phyloP scores from a whole-genome alignment of 1,140 invertebrate genomes.

The Helicoverpa zea region DNA sequence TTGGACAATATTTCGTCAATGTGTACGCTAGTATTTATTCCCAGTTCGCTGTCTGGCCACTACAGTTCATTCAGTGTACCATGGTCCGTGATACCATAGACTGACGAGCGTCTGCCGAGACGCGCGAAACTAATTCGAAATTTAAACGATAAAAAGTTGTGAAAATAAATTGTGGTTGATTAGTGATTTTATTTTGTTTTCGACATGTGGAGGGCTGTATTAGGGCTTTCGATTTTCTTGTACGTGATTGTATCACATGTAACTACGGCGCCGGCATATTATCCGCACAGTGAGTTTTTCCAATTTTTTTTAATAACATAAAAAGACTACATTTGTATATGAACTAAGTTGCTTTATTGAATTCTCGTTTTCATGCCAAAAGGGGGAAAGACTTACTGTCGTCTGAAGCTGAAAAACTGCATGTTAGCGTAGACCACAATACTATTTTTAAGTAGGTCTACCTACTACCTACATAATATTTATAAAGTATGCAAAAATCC shows the following conservation, averaged over 20 bases:
- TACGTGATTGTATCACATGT: slow-evolving; percentile 50
- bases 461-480: too few species aligned
- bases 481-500: too few species aligned
- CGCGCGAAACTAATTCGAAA: slow-evolving; percentile 30
- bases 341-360: too few species aligned
- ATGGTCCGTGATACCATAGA: slow-evolving; percentile 51
- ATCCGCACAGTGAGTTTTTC: slow-evolving; percentile 52
- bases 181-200: background rate
- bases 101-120: slow-evolving; percentile 16
- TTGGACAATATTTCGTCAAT: slow-evolving; percentile 38
- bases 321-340: too few species aligned
- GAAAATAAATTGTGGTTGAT: background rate
- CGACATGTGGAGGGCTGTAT: slow-evolving; percentile 53
- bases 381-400: too few species aligned
- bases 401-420: too few species aligned
- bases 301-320: background rate
- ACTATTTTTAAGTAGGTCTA: too few species aligned
- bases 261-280: slow-evolving; percentile 57
- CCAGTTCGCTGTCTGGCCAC: slow-evolving; percentile 45
- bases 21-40: slow-evolving; percentile 66
- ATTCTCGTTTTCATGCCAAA: too few species aligned
- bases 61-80: slow-evolving; percentile 65
- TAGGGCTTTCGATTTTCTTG: slow-evolving; percentile 46
- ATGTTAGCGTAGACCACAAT: too few species aligned
- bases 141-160: slow-evolving; percentile 24